phyloP scores from a whole-genome alignment of 2,113 vertebrate genomes.

The Coregonus clupeaformis region DNA sequence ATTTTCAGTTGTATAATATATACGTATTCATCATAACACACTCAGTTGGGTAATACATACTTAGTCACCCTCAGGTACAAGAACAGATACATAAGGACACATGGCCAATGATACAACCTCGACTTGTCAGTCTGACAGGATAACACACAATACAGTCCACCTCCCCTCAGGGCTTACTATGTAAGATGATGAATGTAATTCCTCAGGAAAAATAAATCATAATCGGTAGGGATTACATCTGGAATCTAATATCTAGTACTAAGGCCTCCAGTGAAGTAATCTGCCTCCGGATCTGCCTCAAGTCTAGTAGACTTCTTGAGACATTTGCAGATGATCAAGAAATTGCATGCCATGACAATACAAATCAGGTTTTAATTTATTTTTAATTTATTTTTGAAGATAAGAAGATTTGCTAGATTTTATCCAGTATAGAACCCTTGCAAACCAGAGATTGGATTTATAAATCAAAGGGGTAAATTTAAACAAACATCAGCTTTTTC shows the following conservation, averaged over 20 bases:
- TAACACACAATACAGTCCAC: conserved; percentile 56
- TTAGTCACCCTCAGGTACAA: conserved; percentile 45
- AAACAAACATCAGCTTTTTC: conserved; percentile 61
- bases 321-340: conserved; percentile 80
- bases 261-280: conserved; percentile 73
- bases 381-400: conserved; percentile 78
- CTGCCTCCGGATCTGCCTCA: conserved; percentile 69
- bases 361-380: conserved; percentile 80
- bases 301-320: conserved; percentile 69
- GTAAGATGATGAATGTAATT: conserved; percentile 83
- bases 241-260: conserved; percentile 87
- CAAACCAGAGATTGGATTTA: conserved; percentile 45
- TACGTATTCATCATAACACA: too few species aligned
- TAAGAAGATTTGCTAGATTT: conserved; percentile 80
- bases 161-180: conserved; percentile 68
- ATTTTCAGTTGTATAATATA: too few species aligned
- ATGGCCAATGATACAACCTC: conserved; percentile 44
- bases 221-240: conserved; percentile 81
- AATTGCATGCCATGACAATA: conserved; percentile 78
- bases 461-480: conserved; percentile 46
- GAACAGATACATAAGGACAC: conserved; percentile 32
- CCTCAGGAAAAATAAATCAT: conserved; percentile 78
- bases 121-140: conserved; percentile 55
- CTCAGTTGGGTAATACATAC: too few species aligned
- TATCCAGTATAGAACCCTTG: conserved; percentile 60